Conservation (phyloP, 2,797 vertebrate genomes). For the Acanthurus tractus region DNA sequence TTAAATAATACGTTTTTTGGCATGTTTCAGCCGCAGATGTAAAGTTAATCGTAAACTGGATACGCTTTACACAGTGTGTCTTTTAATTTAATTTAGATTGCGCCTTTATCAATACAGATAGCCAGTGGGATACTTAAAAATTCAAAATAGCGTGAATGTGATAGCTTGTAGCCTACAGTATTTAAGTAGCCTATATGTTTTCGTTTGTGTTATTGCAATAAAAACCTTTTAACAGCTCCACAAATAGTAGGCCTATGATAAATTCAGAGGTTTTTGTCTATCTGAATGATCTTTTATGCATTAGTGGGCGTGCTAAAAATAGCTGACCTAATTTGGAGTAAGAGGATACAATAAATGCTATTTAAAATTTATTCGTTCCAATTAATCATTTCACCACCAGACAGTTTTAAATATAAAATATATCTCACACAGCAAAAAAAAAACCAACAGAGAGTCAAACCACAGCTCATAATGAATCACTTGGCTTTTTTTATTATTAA, state of each 20-base stretch:
- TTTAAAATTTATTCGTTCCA: constrained; percentile 69
- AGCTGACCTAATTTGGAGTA: constrained; percentile 76
- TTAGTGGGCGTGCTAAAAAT: constrained; percentile 73
- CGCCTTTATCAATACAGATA: not conserved
- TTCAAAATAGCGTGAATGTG: not conserved
- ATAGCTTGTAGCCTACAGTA: not conserved
- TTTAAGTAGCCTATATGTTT: not conserved
- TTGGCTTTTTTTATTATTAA: constrained; percentile 1
- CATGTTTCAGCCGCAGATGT: not conserved
- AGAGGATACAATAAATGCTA: constrained; percentile 66
- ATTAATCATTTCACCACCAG: constrained; percentile 42
- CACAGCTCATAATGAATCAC: not conserved
- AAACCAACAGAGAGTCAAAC: constrained; percentile 11
- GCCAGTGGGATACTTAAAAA: not conserved
- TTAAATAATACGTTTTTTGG: not conserved
- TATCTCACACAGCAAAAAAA: not conserved
- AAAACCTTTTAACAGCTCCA: constrained; percentile 17
- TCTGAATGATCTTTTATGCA: constrained; percentile 74
- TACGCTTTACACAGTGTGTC: not conserved
- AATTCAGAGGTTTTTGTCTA: constrained; percentile 24
- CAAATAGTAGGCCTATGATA: constrained; percentile 5
- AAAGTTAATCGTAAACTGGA: not conserved
- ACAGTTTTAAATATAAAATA: constrained; percentile 28
- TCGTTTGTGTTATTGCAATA: not conserved
- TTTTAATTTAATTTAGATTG: not conserved